These are phyloP conservation scores for Numida meleagris DNA, from an alignment of 2,113 vertebrate species.

Conservation along the genomic window DNA sequence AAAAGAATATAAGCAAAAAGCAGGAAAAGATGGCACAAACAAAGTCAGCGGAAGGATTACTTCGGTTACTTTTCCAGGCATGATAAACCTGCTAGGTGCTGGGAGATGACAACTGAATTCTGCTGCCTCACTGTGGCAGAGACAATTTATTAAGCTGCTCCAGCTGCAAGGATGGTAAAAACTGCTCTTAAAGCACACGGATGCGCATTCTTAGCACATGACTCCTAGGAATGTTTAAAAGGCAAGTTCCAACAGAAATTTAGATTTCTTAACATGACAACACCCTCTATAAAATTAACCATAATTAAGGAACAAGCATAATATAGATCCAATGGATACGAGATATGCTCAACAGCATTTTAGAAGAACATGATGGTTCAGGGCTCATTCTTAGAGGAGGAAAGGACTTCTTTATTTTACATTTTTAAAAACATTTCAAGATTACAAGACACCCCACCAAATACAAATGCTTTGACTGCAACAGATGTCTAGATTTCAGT, in stretches of 20 bases:
- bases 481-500: not conserved
- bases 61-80: not conserved
- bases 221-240: not conserved
- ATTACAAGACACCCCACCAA: not conserved
- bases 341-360: not conserved
- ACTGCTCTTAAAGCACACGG: not conserved
- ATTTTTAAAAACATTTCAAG: not conserved
- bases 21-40: not conserved
- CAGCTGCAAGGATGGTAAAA: not conserved
- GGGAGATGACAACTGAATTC: not conserved
- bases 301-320: not conserved
- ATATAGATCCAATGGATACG: not conserved
- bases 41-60: not conserved
- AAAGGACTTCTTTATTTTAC: not conserved
- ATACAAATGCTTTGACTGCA: not conserved
- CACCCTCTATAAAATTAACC: not conserved
- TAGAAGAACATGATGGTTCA: not conserved
- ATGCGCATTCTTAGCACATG: not conserved
- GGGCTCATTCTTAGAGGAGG: not conserved
- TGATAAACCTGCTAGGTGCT: not conserved
- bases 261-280: not conserved
- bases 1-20: not conserved
- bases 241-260: not conserved
- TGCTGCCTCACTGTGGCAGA: conserved; percentile 14
- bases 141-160: not conserved